Percentiles rank a stretch among this genome's conserved stretches.
Evolutionary conservation across 1,140 invertebrate species (phyloP).

Genomic region (Argopecten irradians): DNA sequence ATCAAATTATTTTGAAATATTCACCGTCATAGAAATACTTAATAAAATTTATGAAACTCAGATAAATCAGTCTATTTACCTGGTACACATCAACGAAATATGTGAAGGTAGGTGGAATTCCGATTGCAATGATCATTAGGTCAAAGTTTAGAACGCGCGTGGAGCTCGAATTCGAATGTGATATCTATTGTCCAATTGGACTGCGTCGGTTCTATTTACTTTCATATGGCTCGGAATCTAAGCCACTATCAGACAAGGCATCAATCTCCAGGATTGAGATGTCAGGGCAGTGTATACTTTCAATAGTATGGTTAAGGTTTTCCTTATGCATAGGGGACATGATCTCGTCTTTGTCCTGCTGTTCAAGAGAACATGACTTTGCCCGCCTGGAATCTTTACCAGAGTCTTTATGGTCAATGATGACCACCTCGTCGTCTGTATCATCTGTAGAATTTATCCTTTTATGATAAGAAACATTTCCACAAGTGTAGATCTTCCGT

Average conservation of each 20-base stretch:
- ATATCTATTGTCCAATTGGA: no score
- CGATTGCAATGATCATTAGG: no score
- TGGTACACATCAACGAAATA: no score
- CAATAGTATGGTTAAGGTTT: neutral
- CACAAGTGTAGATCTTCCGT: slow-evolving; percentile 40
- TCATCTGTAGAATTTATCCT: neutral
- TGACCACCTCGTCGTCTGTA: neutral
- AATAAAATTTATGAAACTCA: no score
- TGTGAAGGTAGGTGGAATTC: no score
- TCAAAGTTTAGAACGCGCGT: no score
- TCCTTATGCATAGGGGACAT: neutral
- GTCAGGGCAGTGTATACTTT: slow-evolving; percentile 44
- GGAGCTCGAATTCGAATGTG: no score
- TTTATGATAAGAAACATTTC: slow-evolving; percentile 12
- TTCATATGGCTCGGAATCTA: no score
- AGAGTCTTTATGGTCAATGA: neutral
- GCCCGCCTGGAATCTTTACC: slow-evolving; percentile 31
- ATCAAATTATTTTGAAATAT: no score
- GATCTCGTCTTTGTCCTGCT: slow-evolving; percentile 16
- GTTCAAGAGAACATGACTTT: slow-evolving; percentile 24
- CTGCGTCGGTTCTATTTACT: no score
- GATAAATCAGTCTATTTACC: no score
- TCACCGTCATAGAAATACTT: no score
- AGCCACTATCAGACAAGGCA: slow-evolving; percentile 50
- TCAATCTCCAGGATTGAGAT: slow-evolving; percentile 59